Evolutionary conservation across 2,113 vertebrate species (phyloP).

Genomic region (Esox niger): DNA sequence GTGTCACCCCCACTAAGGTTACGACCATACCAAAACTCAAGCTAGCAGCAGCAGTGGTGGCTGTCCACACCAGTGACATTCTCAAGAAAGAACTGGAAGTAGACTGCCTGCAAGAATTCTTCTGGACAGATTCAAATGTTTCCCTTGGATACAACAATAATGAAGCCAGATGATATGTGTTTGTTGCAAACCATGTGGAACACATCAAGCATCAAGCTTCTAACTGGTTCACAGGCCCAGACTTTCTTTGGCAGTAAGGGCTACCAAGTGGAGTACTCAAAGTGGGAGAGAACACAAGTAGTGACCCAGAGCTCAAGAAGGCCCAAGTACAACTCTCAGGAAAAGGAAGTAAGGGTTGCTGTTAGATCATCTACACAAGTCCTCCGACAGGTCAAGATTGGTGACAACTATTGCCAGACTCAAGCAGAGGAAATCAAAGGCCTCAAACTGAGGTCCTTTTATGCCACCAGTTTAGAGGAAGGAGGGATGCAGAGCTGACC

Average conservation of each 20-base stretch:
- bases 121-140: no score
- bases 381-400: neutral
- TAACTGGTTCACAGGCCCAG: neutral
- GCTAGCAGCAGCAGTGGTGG: neutral
- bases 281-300: neutral
- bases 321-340: neutral
- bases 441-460: neutral
- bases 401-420: no score
- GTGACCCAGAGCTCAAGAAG: neutral
- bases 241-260: neutral
- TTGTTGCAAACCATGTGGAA: conserved; percentile 22
- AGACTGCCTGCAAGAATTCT: neutral
- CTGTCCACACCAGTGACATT: conserved; percentile 6
- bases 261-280: neutral
- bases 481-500: conserved; percentile 22
- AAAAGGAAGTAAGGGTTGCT: neutral
- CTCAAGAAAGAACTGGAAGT: conserved; percentile 4
- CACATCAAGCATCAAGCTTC: neutral
- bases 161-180: conserved; percentile 4
- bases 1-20: neutral
- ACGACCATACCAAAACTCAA: neutral
- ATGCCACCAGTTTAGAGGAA: conserved; percentile 4
- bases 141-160: no score
- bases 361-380: neutral
- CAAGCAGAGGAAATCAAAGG: neutral